These are phyloP conservation scores for Actinernus sp. DNA, from an alignment of 92 coral and sea anemone species.

Conservation along the genomic window DNA sequence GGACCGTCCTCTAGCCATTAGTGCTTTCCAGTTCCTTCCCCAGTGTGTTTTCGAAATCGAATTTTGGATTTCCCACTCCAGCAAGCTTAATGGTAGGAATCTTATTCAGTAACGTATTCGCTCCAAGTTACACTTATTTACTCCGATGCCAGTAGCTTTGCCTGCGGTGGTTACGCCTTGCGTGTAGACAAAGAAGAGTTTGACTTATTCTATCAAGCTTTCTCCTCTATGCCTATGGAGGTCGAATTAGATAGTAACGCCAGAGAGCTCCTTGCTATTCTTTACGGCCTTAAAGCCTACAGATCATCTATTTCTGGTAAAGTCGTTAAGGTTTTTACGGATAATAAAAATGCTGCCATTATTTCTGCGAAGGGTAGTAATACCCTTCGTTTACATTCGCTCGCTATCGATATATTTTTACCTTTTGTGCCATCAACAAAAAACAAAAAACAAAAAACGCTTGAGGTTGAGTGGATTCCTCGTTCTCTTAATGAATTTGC, in stretches of 20 bases:
- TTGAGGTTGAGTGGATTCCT: conserved; percentile 39
- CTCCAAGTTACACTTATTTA: conserved; percentile 18
- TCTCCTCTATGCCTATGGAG: conserved; percentile 28
- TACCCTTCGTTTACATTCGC: conserved; percentile 17
- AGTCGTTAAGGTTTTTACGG: conserved; percentile 25
- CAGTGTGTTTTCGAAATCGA: conserved; percentile 26
- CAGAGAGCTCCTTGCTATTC: conserved; percentile 36
- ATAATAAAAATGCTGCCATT: conserved; percentile 24
- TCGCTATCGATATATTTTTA: conserved; percentile 22
- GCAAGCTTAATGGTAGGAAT: conserved; percentile 10
- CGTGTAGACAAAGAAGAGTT: conserved; percentile 25
- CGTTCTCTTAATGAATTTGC: conserved; percentile 13
- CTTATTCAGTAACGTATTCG: not conserved
- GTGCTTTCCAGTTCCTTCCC: conserved; percentile 6
- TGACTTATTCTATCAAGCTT: conserved; percentile 24
- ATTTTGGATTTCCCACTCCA: conserved; percentile 25
- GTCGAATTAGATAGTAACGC: conserved; percentile 31
- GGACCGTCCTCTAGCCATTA: conserved; percentile 14
- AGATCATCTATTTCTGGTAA: conserved; percentile 21
- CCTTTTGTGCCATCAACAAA: not conserved
- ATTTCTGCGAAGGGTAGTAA: conserved; percentile 34
- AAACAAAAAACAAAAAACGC: too few species aligned
- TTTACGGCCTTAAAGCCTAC: conserved; percentile 10
- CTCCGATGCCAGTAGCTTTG: conserved; percentile 39
- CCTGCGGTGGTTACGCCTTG: conserved; percentile 33